These are phyloP conservation scores for Phragmatobia fuliginosa DNA, from an alignment of 2,888 invertebrate genomes.

Conservation along the genomic window DNA sequence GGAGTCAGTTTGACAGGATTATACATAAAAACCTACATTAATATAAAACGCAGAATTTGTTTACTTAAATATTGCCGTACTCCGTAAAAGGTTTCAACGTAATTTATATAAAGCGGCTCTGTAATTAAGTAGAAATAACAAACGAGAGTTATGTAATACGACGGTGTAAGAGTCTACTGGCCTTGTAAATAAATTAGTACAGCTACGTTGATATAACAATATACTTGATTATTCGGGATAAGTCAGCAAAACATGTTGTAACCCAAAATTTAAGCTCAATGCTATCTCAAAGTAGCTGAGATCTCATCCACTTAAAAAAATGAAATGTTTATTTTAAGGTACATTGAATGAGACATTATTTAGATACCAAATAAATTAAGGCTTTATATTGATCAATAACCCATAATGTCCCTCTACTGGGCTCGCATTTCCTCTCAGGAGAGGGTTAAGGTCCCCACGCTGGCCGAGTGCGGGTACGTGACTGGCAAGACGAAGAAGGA, in stretches of 20 bases:
- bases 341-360: too few relatives aligned
- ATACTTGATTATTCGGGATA: not conserved
- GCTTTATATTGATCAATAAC: too few relatives aligned
- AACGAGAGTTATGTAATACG: constrained; percentile 1
- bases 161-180: not conserved
- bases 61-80: not conserved
- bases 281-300: not conserved
- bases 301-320: not conserved
- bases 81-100: not conserved
- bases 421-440: too few relatives aligned
- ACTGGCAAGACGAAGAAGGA: too few relatives aligned
- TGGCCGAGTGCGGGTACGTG: too few relatives aligned
- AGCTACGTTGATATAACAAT: not conserved
- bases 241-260: not conserved
- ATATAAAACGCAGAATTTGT: not conserved
- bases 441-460: too few relatives aligned
- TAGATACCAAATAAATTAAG: too few relatives aligned
- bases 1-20: too few relatives aligned
- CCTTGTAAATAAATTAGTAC: constrained; percentile 3
- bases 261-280: not conserved
- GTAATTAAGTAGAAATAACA: constrained; percentile 4
- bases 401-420: too few relatives aligned
- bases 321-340: not conserved
- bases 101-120: not conserved
- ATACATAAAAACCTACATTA: not conserved